Conservation (phyloP, 1,140 invertebrate genomes). For the Radopholus similis region DNA sequence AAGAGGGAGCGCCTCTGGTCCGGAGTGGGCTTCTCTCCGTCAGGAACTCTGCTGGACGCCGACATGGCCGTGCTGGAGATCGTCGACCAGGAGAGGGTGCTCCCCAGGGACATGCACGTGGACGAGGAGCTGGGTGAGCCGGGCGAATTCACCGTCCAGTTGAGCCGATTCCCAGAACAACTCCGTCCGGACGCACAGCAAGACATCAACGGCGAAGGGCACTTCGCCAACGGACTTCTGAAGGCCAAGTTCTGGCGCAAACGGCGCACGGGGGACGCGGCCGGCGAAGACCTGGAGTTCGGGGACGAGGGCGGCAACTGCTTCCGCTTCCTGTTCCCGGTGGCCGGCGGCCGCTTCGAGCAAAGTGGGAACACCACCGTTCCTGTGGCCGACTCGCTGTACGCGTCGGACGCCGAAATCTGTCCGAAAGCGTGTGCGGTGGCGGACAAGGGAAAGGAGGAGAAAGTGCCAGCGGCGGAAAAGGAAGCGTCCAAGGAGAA, state of each 20-base stretch:
- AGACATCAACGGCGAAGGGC: not conserved
- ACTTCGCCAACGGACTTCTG: constrained; percentile 51
- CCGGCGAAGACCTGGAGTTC: constrained; percentile 51
- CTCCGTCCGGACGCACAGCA: constrained; percentile 1
- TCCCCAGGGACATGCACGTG: constrained; percentile 49
- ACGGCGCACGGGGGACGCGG: constrained; percentile 55
- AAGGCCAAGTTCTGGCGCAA: constrained; percentile 59
- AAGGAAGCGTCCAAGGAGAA: constrained; percentile 15
- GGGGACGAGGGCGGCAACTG: constrained; percentile 46
- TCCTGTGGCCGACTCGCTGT: constrained; percentile 17
- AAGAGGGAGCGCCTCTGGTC: constrained; percentile 69
- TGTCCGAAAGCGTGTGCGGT: constrained; percentile 7
- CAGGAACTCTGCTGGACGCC: constrained; percentile 61
- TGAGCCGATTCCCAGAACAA: not conserved
- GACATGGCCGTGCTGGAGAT: constrained; percentile 53
- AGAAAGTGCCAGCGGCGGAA: constrained; percentile 11
- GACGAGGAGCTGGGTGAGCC: constrained; percentile 21
- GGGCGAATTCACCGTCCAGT: not conserved
- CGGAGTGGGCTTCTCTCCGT: constrained; percentile 83
- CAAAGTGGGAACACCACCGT: constrained; percentile 14
- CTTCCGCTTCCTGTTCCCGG: constrained; percentile 59
- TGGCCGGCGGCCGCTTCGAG: constrained; percentile 62
- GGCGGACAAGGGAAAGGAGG: not conserved
- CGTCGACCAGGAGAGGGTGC: constrained; percentile 18
- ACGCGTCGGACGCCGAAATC: constrained; percentile 23